Percentiles rank a stretch among this genome's conserved stretches.
phyloP scores from a whole-genome alignment of 92 coral and sea anemone species.

The Epizoanthus ramosus region DNA sequence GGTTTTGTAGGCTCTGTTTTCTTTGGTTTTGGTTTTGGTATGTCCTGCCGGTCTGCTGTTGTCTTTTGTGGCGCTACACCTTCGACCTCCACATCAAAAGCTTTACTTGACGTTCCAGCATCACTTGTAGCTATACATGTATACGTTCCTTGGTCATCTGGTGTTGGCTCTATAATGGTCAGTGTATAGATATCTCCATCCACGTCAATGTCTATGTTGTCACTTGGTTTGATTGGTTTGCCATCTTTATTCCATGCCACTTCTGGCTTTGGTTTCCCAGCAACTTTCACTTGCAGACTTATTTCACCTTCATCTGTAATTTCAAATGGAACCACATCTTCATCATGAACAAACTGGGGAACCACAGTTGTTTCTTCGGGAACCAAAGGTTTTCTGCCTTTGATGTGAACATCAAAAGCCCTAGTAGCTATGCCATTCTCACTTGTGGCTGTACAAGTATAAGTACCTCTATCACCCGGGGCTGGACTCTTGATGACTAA shows the following conservation, averaged over 20 bases:
- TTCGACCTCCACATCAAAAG: conserved; percentile 72
- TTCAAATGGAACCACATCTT: conserved; percentile 60
- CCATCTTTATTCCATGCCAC: conserved; percentile 75
- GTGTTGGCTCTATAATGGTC: conserved; percentile 62
- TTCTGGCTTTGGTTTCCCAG: conserved; percentile 73
- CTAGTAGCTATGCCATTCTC: conserved; percentile 76
- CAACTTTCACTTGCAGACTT: conserved; percentile 75
- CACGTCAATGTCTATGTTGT: conserved; percentile 61
- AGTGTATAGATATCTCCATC: conserved; percentile 67
- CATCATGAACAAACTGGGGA: conserved; percentile 59
- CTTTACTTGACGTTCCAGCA: conserved; percentile 53
- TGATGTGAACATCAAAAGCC: conserved; percentile 78
- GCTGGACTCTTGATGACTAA: conserved; percentile 77
- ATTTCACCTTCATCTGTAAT: conserved; percentile 88
- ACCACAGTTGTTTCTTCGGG: conserved; percentile 29
- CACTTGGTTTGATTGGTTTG: conserved; percentile 54
- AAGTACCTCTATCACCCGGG: conserved; percentile 77
- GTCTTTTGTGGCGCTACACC: conserved; percentile 17
- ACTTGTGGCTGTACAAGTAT: conserved; percentile 80
- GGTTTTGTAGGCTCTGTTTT: neutral
- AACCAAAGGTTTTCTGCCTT: conserved; percentile 55
- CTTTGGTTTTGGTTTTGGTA: conserved; percentile 16
- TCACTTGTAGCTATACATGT: conserved; percentile 42
- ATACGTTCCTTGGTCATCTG: conserved; percentile 61
- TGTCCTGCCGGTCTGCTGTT: neutral